Base-by-base conservation (phyloP, 2,113 vertebrate species). In the Actenoides hombroni region DNA sequence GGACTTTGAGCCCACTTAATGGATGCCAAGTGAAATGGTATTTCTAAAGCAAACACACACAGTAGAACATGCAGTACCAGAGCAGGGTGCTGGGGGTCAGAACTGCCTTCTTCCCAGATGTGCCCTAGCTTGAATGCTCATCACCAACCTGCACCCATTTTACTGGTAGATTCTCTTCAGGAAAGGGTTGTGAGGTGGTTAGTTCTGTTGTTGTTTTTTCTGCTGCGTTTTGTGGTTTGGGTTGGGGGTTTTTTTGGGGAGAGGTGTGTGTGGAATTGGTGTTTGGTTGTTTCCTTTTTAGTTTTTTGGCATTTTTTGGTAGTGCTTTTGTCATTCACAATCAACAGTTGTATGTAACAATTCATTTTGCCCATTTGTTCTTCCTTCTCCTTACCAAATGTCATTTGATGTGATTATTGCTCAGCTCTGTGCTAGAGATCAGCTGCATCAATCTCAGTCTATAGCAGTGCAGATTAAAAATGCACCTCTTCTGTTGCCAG, bases 311-410 rank as follows among this genome's bases (percentile, higher is more conserved):
- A 40, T 39, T 18, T 77, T 60, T 35, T 13, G 19, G 17, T 26
- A 8, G 69, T 26, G 33, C 10, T 54, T 82, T 70, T 59, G 23
- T 79, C 53, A n/a, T 31, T 75, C 31, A 44, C 40, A 57, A 20
- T 40, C 14, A 10, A 8, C 11, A 31, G 1, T 1, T 61, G 65
- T 14, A 49, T 29, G 39, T 60, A n/a, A 16, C 0, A 1, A 31
- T 53, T 53, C 4, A 18, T 71, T 84, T 44, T 63, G 8, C 35
- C 11, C 25, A 2, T 19, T 75, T 54, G 20, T 9, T 80, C 16
- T n/a, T n/a, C 29, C 39, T 56, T 15, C n/a, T 83, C 26, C 65
- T 74, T 14, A 14, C n/a, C 48, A 15, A 0, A 13, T 42, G 5
- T 20, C 20, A 5, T 54, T 61, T 24, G 68, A 31, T 31, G 17